Percentiles rank a stretch among this genome's conserved stretches.
Evolutionary conservation across 2,888 invertebrate species (phyloP).

Genomic region (Patella depressa): DNA sequence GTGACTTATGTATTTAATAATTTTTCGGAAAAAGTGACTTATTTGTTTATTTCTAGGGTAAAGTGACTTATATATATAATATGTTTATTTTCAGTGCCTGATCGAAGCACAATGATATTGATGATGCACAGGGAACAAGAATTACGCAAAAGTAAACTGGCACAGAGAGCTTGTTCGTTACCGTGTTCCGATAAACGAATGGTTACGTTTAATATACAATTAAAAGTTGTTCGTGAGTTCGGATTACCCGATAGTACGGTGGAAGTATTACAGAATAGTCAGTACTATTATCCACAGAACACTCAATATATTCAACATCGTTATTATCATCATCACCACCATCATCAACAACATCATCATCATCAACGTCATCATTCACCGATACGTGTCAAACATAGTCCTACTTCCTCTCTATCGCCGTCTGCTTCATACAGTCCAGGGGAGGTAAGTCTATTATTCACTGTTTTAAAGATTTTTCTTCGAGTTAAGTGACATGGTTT

Average conservation of each 20-base stretch:
- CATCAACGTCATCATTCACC: neutral
- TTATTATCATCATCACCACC: neutral
- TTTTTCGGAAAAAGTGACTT: neutral
- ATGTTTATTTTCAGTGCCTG: constrained; percentile 77
- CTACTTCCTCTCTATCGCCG: constrained; percentile 13
- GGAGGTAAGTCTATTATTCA: too few relatives aligned
- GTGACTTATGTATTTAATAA: too few relatives aligned
- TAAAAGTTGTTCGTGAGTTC: constrained; percentile 93
- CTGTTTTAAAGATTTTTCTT: too few relatives aligned
- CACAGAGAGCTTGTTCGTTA: constrained; percentile 84
- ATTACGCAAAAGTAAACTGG: constrained; percentile 83
- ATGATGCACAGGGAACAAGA: constrained; percentile 90
- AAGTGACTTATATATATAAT: too few relatives aligned
- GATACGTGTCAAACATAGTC: constrained; percentile 12
- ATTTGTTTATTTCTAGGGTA: neutral
- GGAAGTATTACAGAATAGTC: constrained; percentile 77
- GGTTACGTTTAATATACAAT: constrained; percentile 83
- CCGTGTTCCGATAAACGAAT: constrained; percentile 80
- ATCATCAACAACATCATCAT: constrained; percentile 8
- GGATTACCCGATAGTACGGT: constrained; percentile 91
- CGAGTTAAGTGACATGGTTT: too few relatives aligned
- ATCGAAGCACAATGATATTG: constrained; percentile 81
- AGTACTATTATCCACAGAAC: constrained; percentile 43
- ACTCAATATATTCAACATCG: constrained; percentile 15
- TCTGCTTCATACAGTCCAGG: too few relatives aligned